Evolutionary conservation across 2,797 vertebrate genomes (phyloP), one percentile per base, ranked within the genome.

Genomic region (Lagocephalus sceleratus): DNA sequence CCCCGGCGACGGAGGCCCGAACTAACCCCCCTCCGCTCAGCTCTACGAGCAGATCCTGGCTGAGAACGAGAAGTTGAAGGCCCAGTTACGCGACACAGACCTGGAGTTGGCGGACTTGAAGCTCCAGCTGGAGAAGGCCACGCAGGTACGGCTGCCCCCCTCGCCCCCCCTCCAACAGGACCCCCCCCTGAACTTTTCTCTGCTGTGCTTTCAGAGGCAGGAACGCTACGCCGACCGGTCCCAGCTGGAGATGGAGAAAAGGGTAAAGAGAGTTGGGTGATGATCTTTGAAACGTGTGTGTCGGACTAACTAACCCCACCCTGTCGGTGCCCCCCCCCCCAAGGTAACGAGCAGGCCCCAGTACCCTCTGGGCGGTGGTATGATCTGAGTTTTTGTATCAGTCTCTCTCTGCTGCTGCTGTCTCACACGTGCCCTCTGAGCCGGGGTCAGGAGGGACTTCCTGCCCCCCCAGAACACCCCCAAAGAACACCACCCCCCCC

Each of bases 221-320:
- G 97, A 99, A 87, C 94, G 96, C 81, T 98, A 93, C 78, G 92
- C 97, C 64, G 97, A 99, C 87, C 92, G 96, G 83, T 99, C 97
- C 66, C 94, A 96, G 85, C 90, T 99, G 70, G 97, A 99, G 93
- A 95, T 96, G 91, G 97, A 99, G 89, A 99, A 98, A 95, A 97
- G 97, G 95, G 97, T 99, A 93, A 93, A 79, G 60, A 66, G 52
- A 5, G 42, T 20, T 44, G 1, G 40, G 5, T n/a, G 5, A 2
- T 12, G 32, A 12, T 6, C 32, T 12, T 35, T 12, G 14, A 35
- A 7, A 7, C 32, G 40, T 42, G 40, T 41, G 16, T 42, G 40
- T 40, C 15, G 5, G 39, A n/a, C 39, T 40, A n/a, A 42, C n/a
- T 8, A 6, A 17, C 60, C 42, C 23, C 57, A 68, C 49, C 75